Conservation (phyloP, 2,113 vertebrate species). For the Channa maculata region DNA sequence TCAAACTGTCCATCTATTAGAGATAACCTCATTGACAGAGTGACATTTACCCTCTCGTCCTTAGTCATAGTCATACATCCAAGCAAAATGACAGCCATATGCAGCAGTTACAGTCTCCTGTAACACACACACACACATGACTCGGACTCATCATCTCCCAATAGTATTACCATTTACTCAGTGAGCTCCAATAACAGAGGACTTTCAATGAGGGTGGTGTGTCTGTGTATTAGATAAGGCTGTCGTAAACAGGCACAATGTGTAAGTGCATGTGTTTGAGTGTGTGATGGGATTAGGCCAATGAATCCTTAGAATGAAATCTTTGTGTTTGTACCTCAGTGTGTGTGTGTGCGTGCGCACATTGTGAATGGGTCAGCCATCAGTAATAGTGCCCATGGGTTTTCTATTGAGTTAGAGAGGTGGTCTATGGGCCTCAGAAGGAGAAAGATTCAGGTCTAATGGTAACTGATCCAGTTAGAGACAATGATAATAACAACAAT, state of each 20-base stretch:
- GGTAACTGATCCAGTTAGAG: slow-evolving; percentile 80
- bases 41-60: slow-evolving; percentile 68
- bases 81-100: slow-evolving; percentile 55
- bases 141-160: slow-evolving; percentile 47
- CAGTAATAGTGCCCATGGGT: slow-evolving; percentile 76
- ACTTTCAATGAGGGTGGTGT: slow-evolving; percentile 63
- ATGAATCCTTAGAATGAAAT: slow-evolving; percentile 81
- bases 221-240: slow-evolving; percentile 48
- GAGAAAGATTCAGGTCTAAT: slow-evolving; percentile 81
- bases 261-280: slow-evolving; percentile 64
- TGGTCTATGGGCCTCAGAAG: slow-evolving; percentile 75
- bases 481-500: slow-evolving; percentile 78
- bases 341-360: slow-evolving; percentile 12
- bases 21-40: slow-evolving; percentile 70
- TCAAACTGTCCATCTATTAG: slow-evolving; percentile 68
- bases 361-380: slow-evolving; percentile 68
- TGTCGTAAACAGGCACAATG: slow-evolving; percentile 42
- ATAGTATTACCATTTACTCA: slow-evolving; percentile 62
- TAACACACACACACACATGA: slow-evolving; percentile 27
- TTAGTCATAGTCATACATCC: slow-evolving; percentile 64
- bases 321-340: slow-evolving; percentile 52
- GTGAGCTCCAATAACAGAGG: slow-evolving; percentile 65
- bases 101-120: slow-evolving; percentile 29
- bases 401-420: slow-evolving; percentile 80
- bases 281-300: slow-evolving; percentile 74